phyloP scores from a whole-genome alignment of 2,888 invertebrate genomes.

The Drosophila algonquin region DNA sequence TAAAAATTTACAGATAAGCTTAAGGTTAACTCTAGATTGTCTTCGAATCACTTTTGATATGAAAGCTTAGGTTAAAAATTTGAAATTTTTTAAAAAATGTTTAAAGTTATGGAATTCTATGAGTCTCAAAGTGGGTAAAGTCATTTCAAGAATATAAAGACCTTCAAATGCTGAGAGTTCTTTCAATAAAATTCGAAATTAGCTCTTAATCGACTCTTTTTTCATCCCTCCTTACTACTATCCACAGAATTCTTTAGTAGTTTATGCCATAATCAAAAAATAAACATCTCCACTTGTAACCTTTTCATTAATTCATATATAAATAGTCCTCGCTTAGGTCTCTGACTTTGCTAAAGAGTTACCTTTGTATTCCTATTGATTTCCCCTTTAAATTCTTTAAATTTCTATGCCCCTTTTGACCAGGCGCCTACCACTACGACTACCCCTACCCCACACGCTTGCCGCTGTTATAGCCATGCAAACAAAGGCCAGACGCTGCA shows the following conservation, averaged over 20 bases:
- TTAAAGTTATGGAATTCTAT: too few relatives aligned
- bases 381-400: conserved; percentile 6
- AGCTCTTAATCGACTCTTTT: too few relatives aligned
- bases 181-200: too few relatives aligned
- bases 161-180: too few relatives aligned
- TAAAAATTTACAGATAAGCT: not conserved
- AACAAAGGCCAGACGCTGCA: conserved; percentile 50
- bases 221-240: too few relatives aligned
- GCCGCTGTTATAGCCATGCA: conserved; percentile 23
- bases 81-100: too few relatives aligned
- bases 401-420: conserved; percentile 2
- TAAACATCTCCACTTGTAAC: not conserved
- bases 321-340: not conserved
- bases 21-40: not conserved
- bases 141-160: too few relatives aligned
- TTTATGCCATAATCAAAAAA: not conserved
- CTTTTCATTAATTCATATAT: not conserved
- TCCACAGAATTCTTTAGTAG: too few relatives aligned
- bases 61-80: too few relatives aligned
- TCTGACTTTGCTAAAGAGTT: not conserved
- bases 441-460: not conserved
- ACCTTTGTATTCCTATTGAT: not conserved
- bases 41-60: not conserved
- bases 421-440: conserved; percentile 13
- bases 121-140: too few relatives aligned